Base-by-base conservation (phyloP, 2,888 invertebrate species). In the Lymantria dispar region DNA sequence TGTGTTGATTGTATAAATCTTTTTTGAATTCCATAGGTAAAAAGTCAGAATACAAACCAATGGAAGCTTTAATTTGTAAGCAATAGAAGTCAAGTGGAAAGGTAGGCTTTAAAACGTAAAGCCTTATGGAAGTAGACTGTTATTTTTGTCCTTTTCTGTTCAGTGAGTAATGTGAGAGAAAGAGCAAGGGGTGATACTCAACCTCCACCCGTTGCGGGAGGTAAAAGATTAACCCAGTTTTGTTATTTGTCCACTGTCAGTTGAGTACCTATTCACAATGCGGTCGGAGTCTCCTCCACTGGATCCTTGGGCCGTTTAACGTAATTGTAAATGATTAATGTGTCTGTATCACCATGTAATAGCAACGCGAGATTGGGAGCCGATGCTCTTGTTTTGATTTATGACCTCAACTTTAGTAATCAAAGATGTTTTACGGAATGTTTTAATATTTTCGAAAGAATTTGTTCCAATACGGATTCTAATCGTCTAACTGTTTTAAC, bases 171-270 rank as follows among this genome's bases (percentile, higher is more conserved):
- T 60, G 81, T 88, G 72, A 75, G 87, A 78, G 87, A 87, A 68
- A 76, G 58, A 57, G 52, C 42, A 56, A 64, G 70, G 88, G 89
- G 87, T 83, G 87, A 79, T 69, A 78, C 85, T 82, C 87, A 76
- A 80, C 81, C 86, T 84, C 87, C 77, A 56, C 64, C 60, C 74
- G 64, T 77, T 58, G 77, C 84, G 88, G 90, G 90, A 83, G 90
- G 90, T 83, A 83, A 89, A 89, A 90, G 90, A 90, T 91, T 91
- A 91, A 91, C 90, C 90, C 87, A 91, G 90, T 91, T 90, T 89
- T 88, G 90, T 90, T 90, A 90, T 91, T 91, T 91, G 90, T 91
- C 90, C 90, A 90, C 87, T 90, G 90, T 88, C 90, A 90, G 89
- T 87, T 78, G 87, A 89, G 90, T 90, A 86, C 86, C 85, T 86